These are phyloP conservation scores for Bolinopsis microptera DNA, from an alignment of 37 sponge, comb jelly and placozoan species.

Conservation along the genomic window DNA sequence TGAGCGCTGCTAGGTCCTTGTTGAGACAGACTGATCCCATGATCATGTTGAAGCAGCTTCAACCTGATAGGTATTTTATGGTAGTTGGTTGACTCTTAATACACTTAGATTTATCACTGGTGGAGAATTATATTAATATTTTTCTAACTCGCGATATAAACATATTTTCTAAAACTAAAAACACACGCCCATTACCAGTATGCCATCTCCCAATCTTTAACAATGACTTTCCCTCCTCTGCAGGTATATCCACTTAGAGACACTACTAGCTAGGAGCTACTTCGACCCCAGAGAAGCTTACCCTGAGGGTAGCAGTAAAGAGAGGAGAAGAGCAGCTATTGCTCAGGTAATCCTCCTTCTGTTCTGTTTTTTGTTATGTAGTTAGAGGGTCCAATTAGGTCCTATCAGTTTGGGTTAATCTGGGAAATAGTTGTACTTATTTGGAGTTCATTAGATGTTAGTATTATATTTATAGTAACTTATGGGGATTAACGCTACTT, in stretches of 20 bases:
- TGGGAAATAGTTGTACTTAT: no score
- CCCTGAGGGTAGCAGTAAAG: slow-evolving; percentile 95
- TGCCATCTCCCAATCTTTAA: background rate
- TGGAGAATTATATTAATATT: no score
- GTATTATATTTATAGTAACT: no score
- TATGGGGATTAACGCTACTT: no score
- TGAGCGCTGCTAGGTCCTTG: slow-evolving; percentile 94
- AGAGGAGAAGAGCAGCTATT: slow-evolving; percentile 88
- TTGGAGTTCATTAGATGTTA: no score
- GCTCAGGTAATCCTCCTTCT: slow-evolving; percentile 78
- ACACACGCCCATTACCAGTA: no score
- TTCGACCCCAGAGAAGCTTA: slow-evolving; percentile 98
- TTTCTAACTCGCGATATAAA: no score
- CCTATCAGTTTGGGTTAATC: no score
- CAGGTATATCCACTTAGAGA: slow-evolving; percentile 93
- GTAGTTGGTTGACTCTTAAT: background rate
- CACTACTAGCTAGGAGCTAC: slow-evolving; percentile 87
- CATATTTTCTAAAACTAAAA: no score
- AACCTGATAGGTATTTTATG: background rate
- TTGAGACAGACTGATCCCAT: slow-evolving; percentile 97
- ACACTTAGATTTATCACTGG: no score
- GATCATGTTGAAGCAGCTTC: slow-evolving; percentile 82
- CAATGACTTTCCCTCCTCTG: background rate
- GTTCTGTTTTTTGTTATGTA: no score
- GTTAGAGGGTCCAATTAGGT: no score